Base-by-base conservation (phyloP, 1,140 invertebrate species). In the Latrodectus geometricus region DNA sequence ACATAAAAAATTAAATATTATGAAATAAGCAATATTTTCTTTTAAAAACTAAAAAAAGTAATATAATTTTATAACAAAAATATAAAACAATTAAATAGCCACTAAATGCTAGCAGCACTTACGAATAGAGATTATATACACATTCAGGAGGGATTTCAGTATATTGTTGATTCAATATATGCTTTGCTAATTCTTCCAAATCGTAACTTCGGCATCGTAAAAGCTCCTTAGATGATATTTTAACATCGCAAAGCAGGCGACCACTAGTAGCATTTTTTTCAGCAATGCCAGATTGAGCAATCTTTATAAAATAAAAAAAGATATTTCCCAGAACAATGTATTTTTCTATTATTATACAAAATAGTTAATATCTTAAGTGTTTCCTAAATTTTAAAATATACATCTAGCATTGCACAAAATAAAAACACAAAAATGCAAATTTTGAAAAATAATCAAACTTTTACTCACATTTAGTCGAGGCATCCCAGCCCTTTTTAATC, bases 131-230 rank as follows among this genome's bases (percentile, higher is more conserved):
- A 9, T 17, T 23, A 15, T 74, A 76, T 14, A 79, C 69, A 66
- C 11, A 70, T 54, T 88, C 80, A 20, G 85, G 61, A 17, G 86
- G 78, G 48, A 91, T 83, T 82, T 91, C 89, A 52, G 72, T 21
- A 35, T 87, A 88, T 0, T 88, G 50, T 89, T 90, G 87, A 88
- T 89, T 88, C 48, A 93, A 86, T 54, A 94, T 94, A 86, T 94
- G 94, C 68, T 93, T 93, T 86, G 95, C 95, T 0, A 99, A 92
- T 23, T 96, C 95, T 72, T 95, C 94, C 9, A 99, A 92, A 91
- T 99, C 97, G 90, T 97, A 99, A 90, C 96, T 97, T 89, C 96
- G 93, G 49, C 95, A 94, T 89, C 95, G 94, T 52, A 99, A 96
- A 7, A 99, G 93, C 92, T 99, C 98, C 93, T 96, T 97, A 0